Evolutionary conservation across 2,797 vertebrate genomes (phyloP), one percentile per base, ranked within the genome.

Genomic region (Alca torda): DNA sequence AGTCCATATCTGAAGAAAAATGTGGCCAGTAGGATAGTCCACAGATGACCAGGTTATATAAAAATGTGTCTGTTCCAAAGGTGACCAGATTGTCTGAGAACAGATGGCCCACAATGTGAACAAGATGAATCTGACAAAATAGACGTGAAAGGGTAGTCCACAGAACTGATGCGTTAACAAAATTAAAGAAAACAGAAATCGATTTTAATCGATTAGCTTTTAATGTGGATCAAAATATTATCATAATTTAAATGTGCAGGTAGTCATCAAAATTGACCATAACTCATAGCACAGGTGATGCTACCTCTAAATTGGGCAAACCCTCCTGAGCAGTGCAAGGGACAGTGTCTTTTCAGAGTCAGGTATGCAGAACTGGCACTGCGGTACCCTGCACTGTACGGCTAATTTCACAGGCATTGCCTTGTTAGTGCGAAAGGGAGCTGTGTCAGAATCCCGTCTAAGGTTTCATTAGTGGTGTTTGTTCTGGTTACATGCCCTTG

Each of bases 11-110:
- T 88, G 68, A 83, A 82, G 50, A 76, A 68, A 37, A 14, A 6
- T 0, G 3, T 23, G 4, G 1, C 50, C 1, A 2, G 16, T 54
- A 68, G 23, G 24, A 70, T 13, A 92, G 35, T 20, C 56, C 26
- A 78, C 24, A 75, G 23, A 61, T 56, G 30, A 73, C 0, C 4
- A 83, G 30, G 6, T 68, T 72, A 23, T 41, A 60, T 45, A 68
- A 64, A 86, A 89, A 81, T 16, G 4, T 39, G 9, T 39, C 59
- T 76, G 28, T 15, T 83, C 68, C 23, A 67, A 35, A 56, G 37
- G 30, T 75, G 53, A 53, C 17, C 30, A 68, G 45, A 67, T 39
- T 63, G 21, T 46, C 73, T 78, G 50, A 46, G 45, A 86, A 77
- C 1, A 9, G 8, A 33, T 56, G 18, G 31, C 15, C 31, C 53